Evolutionary conservation across 2,113 vertebrate species (phyloP), one percentile per base, ranked within the genome.

Genomic region (Petaurus breviceps): DNA sequence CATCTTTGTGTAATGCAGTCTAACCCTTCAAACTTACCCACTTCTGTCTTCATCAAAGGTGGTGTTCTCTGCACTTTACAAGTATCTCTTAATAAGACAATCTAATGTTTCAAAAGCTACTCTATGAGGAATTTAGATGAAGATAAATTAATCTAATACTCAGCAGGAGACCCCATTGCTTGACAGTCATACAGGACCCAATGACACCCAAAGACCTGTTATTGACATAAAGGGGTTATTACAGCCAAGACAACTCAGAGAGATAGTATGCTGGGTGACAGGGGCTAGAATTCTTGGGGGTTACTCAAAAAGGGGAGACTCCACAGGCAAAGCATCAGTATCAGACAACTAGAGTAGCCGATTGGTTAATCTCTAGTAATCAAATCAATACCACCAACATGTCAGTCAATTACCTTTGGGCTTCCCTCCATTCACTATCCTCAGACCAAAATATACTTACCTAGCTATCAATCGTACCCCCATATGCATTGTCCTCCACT

Each of bases 21-120:
- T 95, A 98, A 97, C 94, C 96, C 95, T 89, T 97, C 96, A 97
- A 97, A 97, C 92, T 53, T 97, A 90, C 91, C 77, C 97, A 96
- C 97, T 97, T 97, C 97, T 98, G 97, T 96, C 96, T 96, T 93
- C 98, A 96, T 95, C 98, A 96, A 98, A 98, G 96, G 97, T 96
- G 54, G 47, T 89, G 55, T 94, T 95, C 95, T 0, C 0, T 52
- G 53, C 95, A 61, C 95, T 97, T 97, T 96, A 97, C 97, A 97
- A 97, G 95, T 97, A 97, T 96, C 92, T 92, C 97, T 97, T 96
- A 96, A 96, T 95, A 97, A 98, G 98, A 97, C 51, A 98, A 89
- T 97, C 92, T 94, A 49, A 4, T 43, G 93, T 94, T 98, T 97
- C 96, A 97, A 97, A 95, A 95, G 97, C 96, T 93, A 31, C 89